Evolutionary conservation across 2,797 vertebrate genomes (phyloP), one percentile per base, ranked within the genome.

Genomic region (Otolemur crassicaudatus): DNA sequence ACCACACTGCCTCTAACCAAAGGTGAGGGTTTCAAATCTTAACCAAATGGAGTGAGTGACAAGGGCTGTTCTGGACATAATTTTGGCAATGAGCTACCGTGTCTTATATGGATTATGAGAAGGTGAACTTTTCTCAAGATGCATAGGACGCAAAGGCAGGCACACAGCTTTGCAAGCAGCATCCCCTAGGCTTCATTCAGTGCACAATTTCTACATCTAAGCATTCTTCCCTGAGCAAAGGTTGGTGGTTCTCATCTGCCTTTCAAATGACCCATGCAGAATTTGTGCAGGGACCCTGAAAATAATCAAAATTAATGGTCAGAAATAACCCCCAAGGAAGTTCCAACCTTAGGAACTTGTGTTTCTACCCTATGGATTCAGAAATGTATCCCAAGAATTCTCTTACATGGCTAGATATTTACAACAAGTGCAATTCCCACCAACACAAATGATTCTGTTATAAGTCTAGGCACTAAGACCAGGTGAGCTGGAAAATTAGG

Each of bases 401-500:
- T 79, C 75, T 80, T 0, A 87, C 70, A 65, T 0, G 31, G 87
- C 80, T 95, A 56, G 81, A 76, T 83, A 89, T 69, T 58, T 84
- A 77, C 56, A 72, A 34, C 29, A 37, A 89, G 67, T 63, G 2
- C 49, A 97, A 13, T 11, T 94, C 79, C 63, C 84, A 94, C 49
- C 20, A 25, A 92, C 65, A 65, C 40, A 67, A 93, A 67, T 58
- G 79, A 49, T 69, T 77, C 34, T 22, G 3, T 5, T 87, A 17
- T 87, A 90, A 46, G 31, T 88, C 79, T 63, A 90, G 1, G n/a
- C 7, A 0, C 60, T 63, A 31, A 94, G 87, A 94, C 60, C 73
- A 89, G 91, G 40, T 63, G 29, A 93, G 93, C 61, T 75, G 91
- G 87, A 91, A 97, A 96, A 96, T 72, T 29, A 86, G 70, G 34